Base-by-base conservation (phyloP, 2,797 vertebrate species). In the Sarcoramphus papa region DNA sequence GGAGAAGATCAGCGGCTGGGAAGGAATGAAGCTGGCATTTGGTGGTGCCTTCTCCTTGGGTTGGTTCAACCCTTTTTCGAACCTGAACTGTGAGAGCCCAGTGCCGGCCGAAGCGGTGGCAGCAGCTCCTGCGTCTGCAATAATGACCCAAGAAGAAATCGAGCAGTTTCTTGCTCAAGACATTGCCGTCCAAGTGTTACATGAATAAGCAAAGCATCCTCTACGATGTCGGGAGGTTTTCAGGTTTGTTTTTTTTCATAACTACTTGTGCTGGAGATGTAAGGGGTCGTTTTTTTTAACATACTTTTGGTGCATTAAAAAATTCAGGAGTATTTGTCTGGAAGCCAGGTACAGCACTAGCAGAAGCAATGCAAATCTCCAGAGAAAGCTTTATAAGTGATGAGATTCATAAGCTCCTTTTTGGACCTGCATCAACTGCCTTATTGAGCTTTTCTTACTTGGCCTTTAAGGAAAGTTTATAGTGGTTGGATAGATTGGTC, bases 51-150 rank as follows among this genome's bases (percentile, higher is more conserved):
- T 99, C 59, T 99, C 99, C 69, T 95, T 98, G 75, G 96, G 97
- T 74, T 99, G 99, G 99, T 98, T 99, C 97, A 99, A 96, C 94
- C 99, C 99, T 14, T 99, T 99, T 87, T 94, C 99, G 1, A 97
- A 98, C 47, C 97, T 99, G 91, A 97, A 54, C 88, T 99, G 97
- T 63, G 72, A 84, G 95, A 97, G 40, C 70, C 75, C 75, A 1
- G 90, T 8, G 0, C 90, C 97, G 0, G 40, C 85, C 0, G 97
- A 97, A 53, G 97, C 47, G 0, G 93, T 90, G 11, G n/a, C 86
- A 8, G 40, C 88, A 7, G 79, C 94, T 83, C 94, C 96, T 15
- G 74, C 31, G 0, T 94, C 97, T 14, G 92, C 95, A 31, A 91
- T 96, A 54, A 80, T 92, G 92, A 90, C 79, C 50, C 97, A 97